These are phyloP conservation scores for Setophaga petechia DNA, from an alignment of 2,113 vertebrate species.

Conservation along the genomic window DNA sequence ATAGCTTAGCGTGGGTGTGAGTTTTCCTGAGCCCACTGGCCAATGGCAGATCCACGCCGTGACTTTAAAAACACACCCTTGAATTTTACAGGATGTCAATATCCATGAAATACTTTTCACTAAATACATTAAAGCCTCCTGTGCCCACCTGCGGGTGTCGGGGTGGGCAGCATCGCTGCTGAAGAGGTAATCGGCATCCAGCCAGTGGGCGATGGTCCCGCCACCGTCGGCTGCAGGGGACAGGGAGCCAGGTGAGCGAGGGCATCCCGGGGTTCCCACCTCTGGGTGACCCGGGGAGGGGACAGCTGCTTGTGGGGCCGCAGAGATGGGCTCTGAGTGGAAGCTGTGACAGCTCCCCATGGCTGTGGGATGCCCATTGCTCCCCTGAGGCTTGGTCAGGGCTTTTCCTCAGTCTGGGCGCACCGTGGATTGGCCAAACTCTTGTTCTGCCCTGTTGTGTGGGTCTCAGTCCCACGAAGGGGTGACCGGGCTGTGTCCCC, in stretches of 20 bases:
- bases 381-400: not conserved
- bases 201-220: conserved; percentile 5
- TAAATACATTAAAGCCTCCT: not conserved
- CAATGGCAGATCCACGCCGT: accelerated
- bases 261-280: accelerated
- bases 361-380: not conserved
- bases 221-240: conserved; percentile 63
- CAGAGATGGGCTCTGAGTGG: not conserved
- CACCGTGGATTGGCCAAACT: not conserved
- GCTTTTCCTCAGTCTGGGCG: not conserved
- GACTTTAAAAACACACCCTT: not conserved
- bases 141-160: conserved; percentile 71
- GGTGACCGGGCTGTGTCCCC: not conserved
- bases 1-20: accelerated
- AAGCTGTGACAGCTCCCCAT: not conserved
- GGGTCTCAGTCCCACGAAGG: not conserved
- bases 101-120: not conserved
- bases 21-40: not conserved
- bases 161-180: conserved; percentile 74
- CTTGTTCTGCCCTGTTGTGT: not conserved
- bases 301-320: accelerated
- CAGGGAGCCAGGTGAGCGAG: not conserved
- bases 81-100: not conserved
- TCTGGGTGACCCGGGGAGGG: accelerated
- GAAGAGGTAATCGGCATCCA: conserved; percentile 71